phyloP scores from a whole-genome alignment of 2,797 vertebrate genomes.

The Helostoma temminkii region DNA sequence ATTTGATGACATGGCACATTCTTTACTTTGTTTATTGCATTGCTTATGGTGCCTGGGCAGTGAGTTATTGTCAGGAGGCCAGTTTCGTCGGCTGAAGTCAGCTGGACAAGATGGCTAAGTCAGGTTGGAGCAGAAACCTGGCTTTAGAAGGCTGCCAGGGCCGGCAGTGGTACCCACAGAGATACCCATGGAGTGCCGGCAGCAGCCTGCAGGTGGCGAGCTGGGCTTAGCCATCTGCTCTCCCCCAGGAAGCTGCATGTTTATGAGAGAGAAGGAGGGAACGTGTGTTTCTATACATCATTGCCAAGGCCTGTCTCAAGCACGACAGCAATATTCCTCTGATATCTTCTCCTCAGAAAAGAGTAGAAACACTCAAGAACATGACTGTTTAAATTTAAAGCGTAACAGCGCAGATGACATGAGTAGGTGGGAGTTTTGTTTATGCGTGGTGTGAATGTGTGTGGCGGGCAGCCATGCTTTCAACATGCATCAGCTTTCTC shows the following conservation, averaged over 20 bases:
- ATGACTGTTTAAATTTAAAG: conserved; percentile 45
- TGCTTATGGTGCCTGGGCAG: conserved; percentile 79
- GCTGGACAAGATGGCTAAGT: conserved; percentile 44
- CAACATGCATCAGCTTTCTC: conserved; percentile 70
- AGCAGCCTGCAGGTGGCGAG: conserved; percentile 84
- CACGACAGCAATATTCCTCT: conserved; percentile 46
- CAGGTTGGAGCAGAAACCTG: conserved; percentile 64
- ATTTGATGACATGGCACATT: conserved; percentile 83
- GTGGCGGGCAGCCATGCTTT: conserved; percentile 58
- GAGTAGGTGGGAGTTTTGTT: conserved; percentile 56
- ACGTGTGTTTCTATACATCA: conserved; percentile 78
- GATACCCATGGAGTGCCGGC: conserved; percentile 70
- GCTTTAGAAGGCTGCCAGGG: conserved; percentile 65
- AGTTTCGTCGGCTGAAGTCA: conserved; percentile 55
- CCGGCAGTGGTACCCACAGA: conserved; percentile 67
- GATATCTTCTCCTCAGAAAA: conserved; percentile 19
- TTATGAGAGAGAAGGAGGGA: conserved; percentile 76
- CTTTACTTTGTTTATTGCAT: conserved; percentile 86
- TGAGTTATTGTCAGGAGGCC: conserved; percentile 75
- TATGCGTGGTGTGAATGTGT: conserved; percentile 30
- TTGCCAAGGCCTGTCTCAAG: conserved; percentile 69
- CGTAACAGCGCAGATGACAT: conserved; percentile 50
- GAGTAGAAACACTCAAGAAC: conserved; percentile 18
- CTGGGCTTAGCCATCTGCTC: conserved; percentile 86
- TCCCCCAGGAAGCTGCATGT: conserved; percentile 79